Percentiles rank a stretch among this genome's conserved stretches.
These are phyloP conservation scores for Sebastes wilsoni DNA, from an alignment of 2,797 vertebrate species.

Conservation along the genomic window DNA sequence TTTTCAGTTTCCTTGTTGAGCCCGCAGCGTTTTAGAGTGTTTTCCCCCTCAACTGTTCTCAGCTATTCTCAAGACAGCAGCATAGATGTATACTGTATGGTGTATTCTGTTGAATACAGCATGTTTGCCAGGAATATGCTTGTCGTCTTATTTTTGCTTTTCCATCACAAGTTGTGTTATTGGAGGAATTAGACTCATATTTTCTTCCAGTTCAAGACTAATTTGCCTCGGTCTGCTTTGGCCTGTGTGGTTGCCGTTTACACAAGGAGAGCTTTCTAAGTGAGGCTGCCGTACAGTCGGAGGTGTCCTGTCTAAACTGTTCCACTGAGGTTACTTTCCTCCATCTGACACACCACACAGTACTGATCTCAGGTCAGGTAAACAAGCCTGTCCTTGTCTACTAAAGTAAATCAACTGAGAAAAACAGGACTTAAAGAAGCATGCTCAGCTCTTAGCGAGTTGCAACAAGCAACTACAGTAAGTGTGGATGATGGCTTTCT, in stretches of 20 bases:
- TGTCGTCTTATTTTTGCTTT: slow-evolving; percentile 54
- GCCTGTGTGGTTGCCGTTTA: slow-evolving; percentile 10
- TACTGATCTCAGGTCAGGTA: slow-evolving; percentile 42
- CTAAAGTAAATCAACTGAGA: slow-evolving; percentile 8
- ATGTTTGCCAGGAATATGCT: slow-evolving; percentile 54
- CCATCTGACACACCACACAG: slow-evolving; percentile 9
- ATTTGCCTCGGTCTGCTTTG: slow-evolving; percentile 65
- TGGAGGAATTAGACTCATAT: slow-evolving; percentile 46
- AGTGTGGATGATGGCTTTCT: neutral
- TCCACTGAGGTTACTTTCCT: slow-evolving; percentile 69
- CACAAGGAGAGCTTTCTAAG: slow-evolving; percentile 67
- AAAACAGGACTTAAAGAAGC: slow-evolving; percentile 16
- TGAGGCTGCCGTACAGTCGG: slow-evolving; percentile 35
- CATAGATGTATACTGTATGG: neutral
- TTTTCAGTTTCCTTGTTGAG: neutral
- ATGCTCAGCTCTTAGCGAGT: neutral
- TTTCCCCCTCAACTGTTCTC: neutral
- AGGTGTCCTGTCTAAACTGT: slow-evolving; percentile 61
- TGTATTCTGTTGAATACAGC: neutral
- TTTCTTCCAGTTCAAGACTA: slow-evolving; percentile 43
- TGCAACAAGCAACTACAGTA: neutral
- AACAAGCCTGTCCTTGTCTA: slow-evolving; percentile 48
- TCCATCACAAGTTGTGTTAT: slow-evolving; percentile 40
- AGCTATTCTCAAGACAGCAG: neutral
- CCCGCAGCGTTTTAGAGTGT: neutral